Evolutionary conservation across 2,113 vertebrate species (phyloP).

Genomic region (Camelus bactrianus): DNA sequence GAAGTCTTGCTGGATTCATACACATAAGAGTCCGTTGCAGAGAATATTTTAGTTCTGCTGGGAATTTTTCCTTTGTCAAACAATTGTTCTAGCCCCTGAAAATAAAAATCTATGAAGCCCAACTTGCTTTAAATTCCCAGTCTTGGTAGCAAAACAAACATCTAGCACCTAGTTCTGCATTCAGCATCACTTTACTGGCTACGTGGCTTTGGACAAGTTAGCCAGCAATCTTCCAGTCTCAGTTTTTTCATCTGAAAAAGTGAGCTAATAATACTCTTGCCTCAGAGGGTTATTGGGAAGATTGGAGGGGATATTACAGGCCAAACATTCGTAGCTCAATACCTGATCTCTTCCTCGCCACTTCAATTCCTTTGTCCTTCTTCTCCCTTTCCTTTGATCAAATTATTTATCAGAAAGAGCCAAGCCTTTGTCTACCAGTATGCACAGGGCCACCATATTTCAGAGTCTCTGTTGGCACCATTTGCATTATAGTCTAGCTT

Average conservation of each 20-base stretch:
- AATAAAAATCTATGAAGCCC: slow-evolving; percentile 36
- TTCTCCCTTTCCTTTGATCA: neutral
- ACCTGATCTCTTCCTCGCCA: neutral
- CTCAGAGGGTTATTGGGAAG: neutral
- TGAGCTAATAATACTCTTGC: neutral
- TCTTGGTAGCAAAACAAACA: neutral
- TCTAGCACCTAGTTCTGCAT: slow-evolving; percentile 48
- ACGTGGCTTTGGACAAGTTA: neutral
- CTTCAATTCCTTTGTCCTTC: neutral
- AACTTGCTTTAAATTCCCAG: slow-evolving; percentile 42
- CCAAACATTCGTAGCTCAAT: neutral
- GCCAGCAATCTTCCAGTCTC: neutral
- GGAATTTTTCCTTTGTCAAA: slow-evolving; percentile 12
- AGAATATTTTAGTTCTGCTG: slow-evolving; percentile 22
- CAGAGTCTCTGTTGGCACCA: neutral
- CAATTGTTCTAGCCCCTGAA: neutral
- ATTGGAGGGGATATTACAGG: neutral
- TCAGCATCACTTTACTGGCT: slow-evolving; percentile 17
- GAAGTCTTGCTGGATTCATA: neutral
- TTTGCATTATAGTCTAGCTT: neutral
- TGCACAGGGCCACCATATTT: neutral
- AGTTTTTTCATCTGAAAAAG: slow-evolving; percentile 17
- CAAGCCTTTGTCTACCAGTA: neutral
- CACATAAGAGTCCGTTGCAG: neutral
- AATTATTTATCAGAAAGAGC: neutral